A percentile compares a stretch with the other conserved stretches of the same genome.
Conservation (phyloP, 2,113 vertebrate species). For the Hepsetus odoe region DNA sequence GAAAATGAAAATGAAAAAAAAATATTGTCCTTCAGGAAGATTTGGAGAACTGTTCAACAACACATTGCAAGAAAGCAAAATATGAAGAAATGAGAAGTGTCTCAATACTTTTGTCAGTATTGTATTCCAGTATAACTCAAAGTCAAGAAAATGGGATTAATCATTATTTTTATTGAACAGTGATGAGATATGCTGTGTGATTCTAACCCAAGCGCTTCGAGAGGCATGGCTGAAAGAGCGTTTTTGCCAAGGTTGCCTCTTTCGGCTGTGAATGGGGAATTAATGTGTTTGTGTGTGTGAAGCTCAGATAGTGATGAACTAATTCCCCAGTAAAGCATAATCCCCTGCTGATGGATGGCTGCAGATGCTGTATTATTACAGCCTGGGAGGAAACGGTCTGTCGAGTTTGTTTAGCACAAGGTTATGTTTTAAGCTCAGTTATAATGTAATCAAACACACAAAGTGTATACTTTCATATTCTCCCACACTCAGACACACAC, state of each 20-base stretch:
- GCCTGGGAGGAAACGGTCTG: constrained; percentile 17
- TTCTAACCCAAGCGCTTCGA: too few species aligned
- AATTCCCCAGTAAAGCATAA: constrained; percentile 65
- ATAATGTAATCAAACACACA: constrained; percentile 42
- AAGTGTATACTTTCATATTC: constrained; percentile 19
- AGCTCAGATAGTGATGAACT: constrained; percentile 43
- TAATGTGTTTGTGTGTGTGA: constrained; percentile 41
- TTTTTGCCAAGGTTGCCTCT: not conserved
- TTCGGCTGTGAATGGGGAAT: constrained; percentile 7
- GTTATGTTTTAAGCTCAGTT: constrained; percentile 25
- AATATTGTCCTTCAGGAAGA: too few species aligned
- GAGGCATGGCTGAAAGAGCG: not conserved
- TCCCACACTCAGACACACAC: constrained; percentile 32
- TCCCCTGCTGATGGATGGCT: constrained; percentile 61
- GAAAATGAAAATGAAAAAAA: too few species aligned
- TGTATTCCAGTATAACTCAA: too few species aligned
- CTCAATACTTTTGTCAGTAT: too few species aligned
- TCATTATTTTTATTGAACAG: too few species aligned
- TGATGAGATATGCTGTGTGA: too few species aligned
- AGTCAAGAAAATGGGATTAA: too few species aligned
- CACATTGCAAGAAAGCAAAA: too few species aligned
- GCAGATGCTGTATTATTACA: constrained; percentile 67
- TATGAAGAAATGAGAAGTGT: too few species aligned
- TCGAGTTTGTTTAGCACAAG: constrained; percentile 44
- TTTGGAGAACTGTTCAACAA: too few species aligned